A percentile compares a stretch with the other conserved stretches of the same genome.
Evolutionary conservation across 2,888 invertebrate genomes (phyloP).

Genomic region (Deroplatys truncata): DNA sequence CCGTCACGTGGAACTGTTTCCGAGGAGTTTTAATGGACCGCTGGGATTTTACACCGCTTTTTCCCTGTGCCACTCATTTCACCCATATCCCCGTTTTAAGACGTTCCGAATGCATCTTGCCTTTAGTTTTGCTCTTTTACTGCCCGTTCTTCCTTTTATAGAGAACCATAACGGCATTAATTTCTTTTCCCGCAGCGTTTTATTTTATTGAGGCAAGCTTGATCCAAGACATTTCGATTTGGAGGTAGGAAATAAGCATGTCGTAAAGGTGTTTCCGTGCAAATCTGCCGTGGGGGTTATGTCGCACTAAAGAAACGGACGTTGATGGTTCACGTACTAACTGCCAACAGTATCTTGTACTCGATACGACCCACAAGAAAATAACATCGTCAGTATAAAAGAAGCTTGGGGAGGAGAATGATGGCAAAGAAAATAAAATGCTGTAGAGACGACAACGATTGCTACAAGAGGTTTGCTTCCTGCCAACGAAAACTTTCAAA

Average conservation of each 20-base stretch:
- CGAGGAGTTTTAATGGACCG: not conserved
- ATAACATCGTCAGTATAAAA: not conserved
- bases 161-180: slow-evolving; percentile 25
- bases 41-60: not conserved
- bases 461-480: not conserved
- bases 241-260: not conserved
- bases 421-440: not conserved
- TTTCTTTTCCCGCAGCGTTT: slow-evolving; percentile 12
- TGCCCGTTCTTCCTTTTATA: slow-evolving; percentile 2
- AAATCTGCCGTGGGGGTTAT: not conserved
- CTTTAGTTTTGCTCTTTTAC: not conserved
- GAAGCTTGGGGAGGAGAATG: not conserved
- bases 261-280: not conserved
- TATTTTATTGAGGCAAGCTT: slow-evolving; percentile 19
- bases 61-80: not conserved
- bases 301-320: not conserved
- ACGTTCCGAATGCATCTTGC: slow-evolving; percentile 8
- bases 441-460: not conserved
- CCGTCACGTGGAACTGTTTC: not conserved
- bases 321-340: not conserved
- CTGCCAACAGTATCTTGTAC: not conserved
- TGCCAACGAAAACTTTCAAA: not conserved
- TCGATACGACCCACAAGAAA: not conserved
- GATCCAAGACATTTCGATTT: slow-evolving; percentile 19
- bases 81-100: not conserved